Conservation (phyloP, 2,797 vertebrate genomes). For the Microcaecilia unicolor region DNA sequence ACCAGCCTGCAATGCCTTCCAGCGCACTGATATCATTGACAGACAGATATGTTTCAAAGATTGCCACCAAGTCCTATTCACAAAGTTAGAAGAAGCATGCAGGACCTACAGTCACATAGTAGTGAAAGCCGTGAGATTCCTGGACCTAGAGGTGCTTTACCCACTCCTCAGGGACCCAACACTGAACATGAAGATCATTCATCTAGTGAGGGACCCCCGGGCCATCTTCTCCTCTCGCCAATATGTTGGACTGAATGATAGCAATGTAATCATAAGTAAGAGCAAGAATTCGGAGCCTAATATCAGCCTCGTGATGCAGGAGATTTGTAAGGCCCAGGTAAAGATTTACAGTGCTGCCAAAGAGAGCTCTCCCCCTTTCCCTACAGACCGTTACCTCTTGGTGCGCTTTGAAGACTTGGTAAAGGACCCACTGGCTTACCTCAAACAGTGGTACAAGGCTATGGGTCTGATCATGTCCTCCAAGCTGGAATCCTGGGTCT, state of each 20-base stretch:
- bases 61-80: constrained; percentile 57
- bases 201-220: constrained; percentile 6
- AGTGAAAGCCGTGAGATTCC: background rate
- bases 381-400: constrained; percentile 51
- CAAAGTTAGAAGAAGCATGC: constrained; percentile 23
- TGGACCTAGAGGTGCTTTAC: background rate
- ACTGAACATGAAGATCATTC: background rate
- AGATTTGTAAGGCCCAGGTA: constrained; percentile 1
- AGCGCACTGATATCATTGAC: constrained; percentile 50
- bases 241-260: background rate
- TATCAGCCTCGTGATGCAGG: background rate
- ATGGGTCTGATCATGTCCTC: constrained; percentile 49
- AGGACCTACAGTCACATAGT: background rate
- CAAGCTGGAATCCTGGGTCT: constrained; percentile 53
- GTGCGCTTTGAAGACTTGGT: constrained; percentile 70
- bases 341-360: too few species aligned
- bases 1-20: too few species aligned
- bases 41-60: constrained; percentile 41
- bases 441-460: constrained; percentile 57
- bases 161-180: background rate
- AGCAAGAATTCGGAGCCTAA: background rate
- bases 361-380: background rate
- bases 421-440: constrained; percentile 47
- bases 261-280: constrained; percentile 38
- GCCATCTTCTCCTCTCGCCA: background rate